These are phyloP conservation scores for Chlamydotis undulata DNA, from an alignment of 2,113 vertebrate species.

Conservation along the genomic window DNA sequence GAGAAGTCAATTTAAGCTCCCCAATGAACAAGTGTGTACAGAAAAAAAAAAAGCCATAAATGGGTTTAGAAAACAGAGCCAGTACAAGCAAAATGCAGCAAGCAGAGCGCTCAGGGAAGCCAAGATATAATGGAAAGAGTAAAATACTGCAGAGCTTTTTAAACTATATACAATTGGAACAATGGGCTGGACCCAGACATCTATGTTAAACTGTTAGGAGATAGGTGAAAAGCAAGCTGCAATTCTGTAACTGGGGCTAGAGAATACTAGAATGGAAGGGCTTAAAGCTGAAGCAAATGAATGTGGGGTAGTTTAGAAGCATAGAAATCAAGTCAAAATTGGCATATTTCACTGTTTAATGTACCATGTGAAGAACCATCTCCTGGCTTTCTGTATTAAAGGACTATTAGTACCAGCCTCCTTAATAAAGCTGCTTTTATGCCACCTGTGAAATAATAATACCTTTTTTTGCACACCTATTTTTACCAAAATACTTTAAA, in stretches of 20 bases:
- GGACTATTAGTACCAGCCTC: conserved; percentile 59
- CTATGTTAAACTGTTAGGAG: conserved; percentile 74
- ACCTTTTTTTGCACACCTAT: conserved; percentile 12
- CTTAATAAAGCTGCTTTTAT: conserved; percentile 48
- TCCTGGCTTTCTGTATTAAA: conserved; percentile 62
- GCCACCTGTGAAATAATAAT: conserved; percentile 47
- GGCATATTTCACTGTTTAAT: conserved; percentile 73
- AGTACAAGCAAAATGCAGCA: conserved; percentile 68
- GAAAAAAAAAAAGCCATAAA: conserved; percentile 74
- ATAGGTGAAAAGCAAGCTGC: conserved; percentile 78
- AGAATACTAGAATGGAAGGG: conserved; percentile 70
- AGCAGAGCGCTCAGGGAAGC: conserved; percentile 76
- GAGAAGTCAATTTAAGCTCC: conserved; percentile 84
- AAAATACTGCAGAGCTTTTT: conserved; percentile 81
- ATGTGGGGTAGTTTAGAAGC: conserved; percentile 63
- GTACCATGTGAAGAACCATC: conserved; percentile 65
- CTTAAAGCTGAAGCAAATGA: conserved; percentile 73
- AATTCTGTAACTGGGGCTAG: conserved; percentile 64
- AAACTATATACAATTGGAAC: conserved; percentile 80
- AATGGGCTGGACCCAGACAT: conserved; percentile 76
- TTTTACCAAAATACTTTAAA: conserved; percentile 42
- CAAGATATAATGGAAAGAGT: conserved; percentile 77
- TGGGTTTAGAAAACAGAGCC: conserved; percentile 78
- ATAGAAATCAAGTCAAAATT: conserved; percentile 75
- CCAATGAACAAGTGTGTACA: conserved; percentile 75